Evolutionary conservation across 1,140 invertebrate species (phyloP).

Genomic region (Bombus terrestris): DNA sequence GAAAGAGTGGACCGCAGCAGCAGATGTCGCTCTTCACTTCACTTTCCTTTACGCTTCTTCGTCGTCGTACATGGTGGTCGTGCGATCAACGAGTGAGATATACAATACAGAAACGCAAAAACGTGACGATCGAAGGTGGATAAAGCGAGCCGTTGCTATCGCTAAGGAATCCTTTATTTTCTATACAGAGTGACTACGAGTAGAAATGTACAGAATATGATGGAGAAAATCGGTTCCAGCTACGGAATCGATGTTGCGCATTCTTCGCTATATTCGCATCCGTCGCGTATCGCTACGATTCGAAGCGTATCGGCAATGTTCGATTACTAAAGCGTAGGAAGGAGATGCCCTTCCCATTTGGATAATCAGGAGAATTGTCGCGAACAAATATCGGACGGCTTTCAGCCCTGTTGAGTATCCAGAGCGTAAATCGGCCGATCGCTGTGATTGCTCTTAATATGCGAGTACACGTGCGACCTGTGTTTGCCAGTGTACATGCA

Average conservation of each 20-base stretch:
- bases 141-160: constrained; percentile 28
- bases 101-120: neutral
- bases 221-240: neutral
- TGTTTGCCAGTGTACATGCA: constrained; percentile 83
- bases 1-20: neutral
- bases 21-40: neutral
- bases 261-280: neutral
- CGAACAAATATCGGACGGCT: neutral
- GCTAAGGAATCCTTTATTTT: constrained; percentile 41
- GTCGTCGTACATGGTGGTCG: neutral
- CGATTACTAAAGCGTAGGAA: neutral
- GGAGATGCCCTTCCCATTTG: neutral
- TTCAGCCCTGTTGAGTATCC: constrained; percentile 63
- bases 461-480: constrained; percentile 80
- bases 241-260: neutral
- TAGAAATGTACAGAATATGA: constrained; percentile 38
- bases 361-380: neutral
- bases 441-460: constrained; percentile 77
- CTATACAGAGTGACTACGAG: constrained; percentile 31
- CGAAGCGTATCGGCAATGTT: neutral
- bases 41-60: neutral
- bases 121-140: neutral
- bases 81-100: neutral
- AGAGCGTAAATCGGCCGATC: constrained; percentile 71
- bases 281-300: neutral